phyloP scores from a whole-genome alignment of 2,113 vertebrate genomes.

The Dermatemys mawii region DNA sequence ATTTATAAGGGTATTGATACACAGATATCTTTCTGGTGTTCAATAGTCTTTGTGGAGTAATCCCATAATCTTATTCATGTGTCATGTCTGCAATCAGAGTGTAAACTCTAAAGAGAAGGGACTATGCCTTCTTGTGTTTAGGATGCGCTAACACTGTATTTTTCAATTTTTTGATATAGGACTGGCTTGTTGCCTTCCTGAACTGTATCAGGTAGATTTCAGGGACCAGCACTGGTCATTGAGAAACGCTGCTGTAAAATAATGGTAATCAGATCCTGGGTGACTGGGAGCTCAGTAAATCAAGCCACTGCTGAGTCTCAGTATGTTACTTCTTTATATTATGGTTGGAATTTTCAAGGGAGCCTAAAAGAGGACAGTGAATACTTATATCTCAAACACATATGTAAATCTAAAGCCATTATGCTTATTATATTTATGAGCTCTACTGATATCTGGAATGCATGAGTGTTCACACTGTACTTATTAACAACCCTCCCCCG shows the following conservation, averaged over 20 bases:
- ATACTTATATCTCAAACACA: rapidly evolving
- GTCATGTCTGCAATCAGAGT: background rate
- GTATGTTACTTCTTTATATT: slow-evolving; percentile 44
- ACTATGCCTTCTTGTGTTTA: background rate
- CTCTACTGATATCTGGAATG: background rate
- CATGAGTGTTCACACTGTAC: background rate
- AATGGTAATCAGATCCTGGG: background rate
- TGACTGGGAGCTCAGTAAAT: background rate
- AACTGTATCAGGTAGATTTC: background rate
- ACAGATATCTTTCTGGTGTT: background rate
- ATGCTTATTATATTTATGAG: background rate
- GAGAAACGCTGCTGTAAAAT: background rate
- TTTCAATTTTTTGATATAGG: background rate
- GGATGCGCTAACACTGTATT: background rate
- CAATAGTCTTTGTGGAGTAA: background rate
- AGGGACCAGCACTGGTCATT: background rate
- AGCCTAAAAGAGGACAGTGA: background rate
- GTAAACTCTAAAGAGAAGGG: background rate
- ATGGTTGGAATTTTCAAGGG: slow-evolving; percentile 4
- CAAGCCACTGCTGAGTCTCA: background rate
- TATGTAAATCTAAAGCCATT: background rate
- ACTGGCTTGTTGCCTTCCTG: background rate
- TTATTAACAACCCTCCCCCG: background rate
- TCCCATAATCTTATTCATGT: background rate
- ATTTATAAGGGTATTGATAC: background rate